Evolutionary conservation across 2,797 vertebrate species (phyloP).

Genomic region (Atherinosoma microstoma): DNA sequence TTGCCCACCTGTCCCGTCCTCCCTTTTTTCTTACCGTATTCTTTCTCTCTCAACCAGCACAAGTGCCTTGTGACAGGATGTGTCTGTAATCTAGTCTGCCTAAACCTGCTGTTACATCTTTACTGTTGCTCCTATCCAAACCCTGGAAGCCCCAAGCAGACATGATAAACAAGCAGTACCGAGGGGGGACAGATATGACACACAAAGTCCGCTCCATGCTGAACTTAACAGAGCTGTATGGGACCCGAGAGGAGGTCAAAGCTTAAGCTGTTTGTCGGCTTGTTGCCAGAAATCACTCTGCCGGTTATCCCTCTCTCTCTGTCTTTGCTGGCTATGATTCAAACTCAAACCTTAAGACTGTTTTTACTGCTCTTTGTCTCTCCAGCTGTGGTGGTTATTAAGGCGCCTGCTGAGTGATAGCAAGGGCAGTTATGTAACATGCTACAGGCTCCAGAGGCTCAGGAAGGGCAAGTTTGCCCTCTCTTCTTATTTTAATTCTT

Average conservation of each 20-base stretch:
- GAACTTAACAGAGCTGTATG: conserved; percentile 25
- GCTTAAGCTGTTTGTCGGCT: conserved; percentile 51
- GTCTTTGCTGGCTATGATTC: conserved; percentile 61
- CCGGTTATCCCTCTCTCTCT: conserved; percentile 17
- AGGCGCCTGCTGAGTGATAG: conserved; percentile 55
- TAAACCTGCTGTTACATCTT: conserved; percentile 39
- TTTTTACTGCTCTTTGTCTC: conserved; percentile 47
- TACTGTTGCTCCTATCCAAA: conserved; percentile 31
- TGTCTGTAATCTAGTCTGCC: conserved; percentile 49
- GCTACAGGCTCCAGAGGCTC: conserved; percentile 43
- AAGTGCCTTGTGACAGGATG: conserved; percentile 78
- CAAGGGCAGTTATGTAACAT: conserved; percentile 48
- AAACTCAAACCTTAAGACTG: conserved; percentile 64
- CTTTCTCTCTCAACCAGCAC: conserved; percentile 22
- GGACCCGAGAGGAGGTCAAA: conserved; percentile 53
- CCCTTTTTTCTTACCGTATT: background rate
- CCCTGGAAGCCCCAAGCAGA: conserved; percentile 26
- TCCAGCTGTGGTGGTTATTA: conserved; percentile 62
- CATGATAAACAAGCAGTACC: conserved; percentile 7
- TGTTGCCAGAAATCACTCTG: conserved; percentile 43
- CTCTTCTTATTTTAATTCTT: conserved; percentile 4
- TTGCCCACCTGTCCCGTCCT: background rate
- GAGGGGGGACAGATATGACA: conserved; percentile 10
- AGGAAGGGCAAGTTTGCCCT: conserved; percentile 32
- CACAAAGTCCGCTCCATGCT: conserved; percentile 19